A percentile compares a stretch with the other conserved stretches of the same genome.
Conservation (phyloP, 2,888 invertebrate genomes). For the Hypercompe scribonia region DNA sequence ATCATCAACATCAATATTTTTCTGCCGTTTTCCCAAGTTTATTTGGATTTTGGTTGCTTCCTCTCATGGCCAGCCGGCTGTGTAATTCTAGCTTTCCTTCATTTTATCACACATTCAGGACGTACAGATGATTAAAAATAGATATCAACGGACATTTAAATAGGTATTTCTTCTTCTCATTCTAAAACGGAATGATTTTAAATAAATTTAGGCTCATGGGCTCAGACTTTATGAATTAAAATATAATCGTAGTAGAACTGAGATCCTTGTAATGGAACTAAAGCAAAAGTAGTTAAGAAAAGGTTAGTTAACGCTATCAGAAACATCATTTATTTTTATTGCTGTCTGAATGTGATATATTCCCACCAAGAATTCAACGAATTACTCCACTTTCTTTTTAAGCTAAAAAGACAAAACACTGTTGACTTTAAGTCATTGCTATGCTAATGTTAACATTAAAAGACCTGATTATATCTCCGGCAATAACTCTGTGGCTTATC, state of each 20-base stretch:
- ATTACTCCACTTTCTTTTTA: conserved; percentile 1
- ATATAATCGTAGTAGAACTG: neutral
- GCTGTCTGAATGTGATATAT: neutral
- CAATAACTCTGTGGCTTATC: conserved; percentile 25
- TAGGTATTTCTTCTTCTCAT: neutral
- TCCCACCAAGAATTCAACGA: neutral
- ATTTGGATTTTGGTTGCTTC: too few species aligned
- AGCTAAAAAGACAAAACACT: conserved; percentile 10
- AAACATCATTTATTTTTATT: neutral
- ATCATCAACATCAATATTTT: neutral
- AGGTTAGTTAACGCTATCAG: neutral
- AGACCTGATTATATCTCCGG: conserved; percentile 21
- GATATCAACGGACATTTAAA: neutral
- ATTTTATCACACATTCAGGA: too few species aligned
- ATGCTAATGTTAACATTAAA: conserved; percentile 21
- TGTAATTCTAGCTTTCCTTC: too few species aligned
- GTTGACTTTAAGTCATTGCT: conserved; percentile 21
- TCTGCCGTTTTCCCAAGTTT: too few species aligned
- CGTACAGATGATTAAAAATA: neutral
- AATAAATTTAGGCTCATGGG: neutral
- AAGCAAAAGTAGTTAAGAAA: neutral
- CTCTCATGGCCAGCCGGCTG: too few species aligned
- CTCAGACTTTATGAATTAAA: neutral
- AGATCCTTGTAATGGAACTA: neutral
- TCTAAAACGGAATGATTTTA: neutral